Evolutionary conservation across 2,888 invertebrate genomes (phyloP), one percentile per base, ranked within the genome.

Genomic region (Drosophila subsilvestris): DNA sequence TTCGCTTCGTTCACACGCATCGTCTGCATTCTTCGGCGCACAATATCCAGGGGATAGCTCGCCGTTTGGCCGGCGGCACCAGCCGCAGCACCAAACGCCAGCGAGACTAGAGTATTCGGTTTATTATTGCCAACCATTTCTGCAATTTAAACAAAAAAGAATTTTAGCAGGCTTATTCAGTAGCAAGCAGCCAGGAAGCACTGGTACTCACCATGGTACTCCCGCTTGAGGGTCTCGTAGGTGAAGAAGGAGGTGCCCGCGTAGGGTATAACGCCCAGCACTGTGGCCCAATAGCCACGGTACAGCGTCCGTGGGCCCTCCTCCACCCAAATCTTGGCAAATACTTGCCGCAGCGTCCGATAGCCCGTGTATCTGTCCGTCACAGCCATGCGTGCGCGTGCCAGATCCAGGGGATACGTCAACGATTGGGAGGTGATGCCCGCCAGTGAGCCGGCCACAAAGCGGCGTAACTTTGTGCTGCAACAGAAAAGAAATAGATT

Each of bases 171-270:
- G 25, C 7, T 7, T 7, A 6, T 37, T 37, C 37, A 6, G 2
- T n/a, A 9, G 8, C 9, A 27, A 9, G 9, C 9, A 0, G 5
- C 12, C 12, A 7, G n/a, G 7, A n/a, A n/a, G 37, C 47, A 10
- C 43, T 25, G 22, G n/a, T n/a, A n/a, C 92, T 93, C 91, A 97
- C 97, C 96, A 88, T 93, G 92, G 89, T 97, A 95, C 83, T 95
- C 92, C 70, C 95, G 95, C 92, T 99, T 99, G 27, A 99, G 94
- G 0, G 97, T 96, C 93, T 99, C 99, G 91, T 98, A 99, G 0
- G 98, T 99, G 93, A 96, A 99, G 93, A 99, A 99, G 17, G 98
- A 98, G 56, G 97, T 96, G 4, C 99, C 99, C 0, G 99, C 98
- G 92, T 99, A 99, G 0, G 98, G 98, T 78, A 99, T 96, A 4